phyloP scores from a whole-genome alignment of 2,113 vertebrate genomes.

The Leucopsar rothschildi region DNA sequence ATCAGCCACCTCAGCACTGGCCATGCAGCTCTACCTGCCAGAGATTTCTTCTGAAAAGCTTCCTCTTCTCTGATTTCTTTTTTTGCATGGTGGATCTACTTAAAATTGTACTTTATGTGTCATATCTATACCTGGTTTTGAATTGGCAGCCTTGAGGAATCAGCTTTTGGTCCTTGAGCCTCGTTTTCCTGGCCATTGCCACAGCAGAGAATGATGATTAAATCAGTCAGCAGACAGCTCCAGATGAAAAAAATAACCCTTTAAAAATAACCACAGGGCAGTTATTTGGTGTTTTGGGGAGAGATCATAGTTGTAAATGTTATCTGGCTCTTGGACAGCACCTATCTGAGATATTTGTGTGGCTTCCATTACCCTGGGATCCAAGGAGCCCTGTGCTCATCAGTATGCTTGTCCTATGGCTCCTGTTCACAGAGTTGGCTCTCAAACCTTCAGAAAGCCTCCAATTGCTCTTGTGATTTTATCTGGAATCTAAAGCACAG shows the following conservation, averaged over 20 bases:
- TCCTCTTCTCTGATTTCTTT: neutral
- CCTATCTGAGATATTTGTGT: neutral
- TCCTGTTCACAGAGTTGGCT: neutral
- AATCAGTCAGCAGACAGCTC: neutral
- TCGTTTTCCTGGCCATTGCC: neutral
- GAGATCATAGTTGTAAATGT: neutral
- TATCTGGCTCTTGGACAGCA: neutral
- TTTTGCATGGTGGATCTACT: neutral
- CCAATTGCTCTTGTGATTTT: rapidly evolving
- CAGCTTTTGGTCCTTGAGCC: neutral
- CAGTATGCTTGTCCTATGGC: neutral
- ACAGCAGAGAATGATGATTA: neutral
- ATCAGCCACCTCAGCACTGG: rapidly evolving
- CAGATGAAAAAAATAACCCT: neutral
- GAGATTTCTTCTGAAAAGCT: neutral
- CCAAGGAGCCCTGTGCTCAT: neutral
- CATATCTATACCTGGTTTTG: neutral
- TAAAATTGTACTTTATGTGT: neutral
- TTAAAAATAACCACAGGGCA: neutral
- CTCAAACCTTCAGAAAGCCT: neutral
- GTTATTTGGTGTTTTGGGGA: neutral
- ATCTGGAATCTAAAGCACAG: neutral
- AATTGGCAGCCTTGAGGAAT: neutral
- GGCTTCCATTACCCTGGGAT: neutral
- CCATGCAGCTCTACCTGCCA: neutral